Evolutionary conservation across 2,797 vertebrate genomes (phyloP), one percentile per base, ranked within the genome.

Genomic region (Arctocebus calabarensis): DNA sequence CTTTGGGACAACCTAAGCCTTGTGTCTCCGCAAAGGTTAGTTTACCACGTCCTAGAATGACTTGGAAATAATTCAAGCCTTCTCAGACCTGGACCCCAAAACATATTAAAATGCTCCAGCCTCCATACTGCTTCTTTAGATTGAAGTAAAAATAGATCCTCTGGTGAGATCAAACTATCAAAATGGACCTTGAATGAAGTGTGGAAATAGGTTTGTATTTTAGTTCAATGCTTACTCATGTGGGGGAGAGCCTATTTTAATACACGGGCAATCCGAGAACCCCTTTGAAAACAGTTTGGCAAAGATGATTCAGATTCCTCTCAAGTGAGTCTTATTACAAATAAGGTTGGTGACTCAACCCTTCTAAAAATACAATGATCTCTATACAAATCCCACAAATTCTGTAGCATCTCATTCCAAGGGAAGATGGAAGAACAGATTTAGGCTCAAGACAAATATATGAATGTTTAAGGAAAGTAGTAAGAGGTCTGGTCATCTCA

Each of bases 391-490:
- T 82, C 25, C 62, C 74, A 20, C 37, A 77, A 48, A 70, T 82
- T 62, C 27, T 37, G 64, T 2, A 68, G 64, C 55, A 77, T 37
- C 52, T 88, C 10, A 82, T 66, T n/a, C 43, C 82, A 88, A 43
- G 34, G 37, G n/a, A 91, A 37, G 29, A 94, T 84, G 62, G n/a
- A 90, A 85, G 52, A 78, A 73, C 64, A 88, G n/a, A 89, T 20
- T 92, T 61, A 73, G n/a, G 37, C 43, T 61, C 34, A 34, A 66
- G 43, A 52, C 19, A 29, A 75, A 89, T 6, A 3, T 79, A 68
- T 0, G 0, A 29, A 45, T 75, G 64, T 81, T 59, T 88, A 83
- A 97, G 62, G 20, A 91, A 25, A 22, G 59, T 48, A 32, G 57
- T 43, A 40, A 68, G 43, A 64, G 23, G 48, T 71, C 19, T 75